These are phyloP conservation scores for Eupeodes latifasciatus DNA, from an alignment of 2,888 invertebrate genomes.

Conservation along the genomic window DNA sequence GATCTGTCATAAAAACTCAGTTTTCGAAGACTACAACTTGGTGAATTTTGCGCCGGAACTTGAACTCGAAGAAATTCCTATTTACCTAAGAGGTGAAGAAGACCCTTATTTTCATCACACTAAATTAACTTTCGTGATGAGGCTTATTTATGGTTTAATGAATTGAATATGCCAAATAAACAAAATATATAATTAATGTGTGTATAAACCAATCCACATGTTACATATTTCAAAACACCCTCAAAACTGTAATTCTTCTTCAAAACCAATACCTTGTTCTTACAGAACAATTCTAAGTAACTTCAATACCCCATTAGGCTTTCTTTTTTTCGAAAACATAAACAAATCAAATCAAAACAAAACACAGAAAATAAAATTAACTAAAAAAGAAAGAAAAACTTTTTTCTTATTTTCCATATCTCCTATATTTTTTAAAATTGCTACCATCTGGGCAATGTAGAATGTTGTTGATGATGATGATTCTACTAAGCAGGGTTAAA, in stretches of 20 bases:
- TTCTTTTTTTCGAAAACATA: background rate
- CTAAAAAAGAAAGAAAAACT: background rate
- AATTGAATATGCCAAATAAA: too few relatives aligned
- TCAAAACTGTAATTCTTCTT: background rate
- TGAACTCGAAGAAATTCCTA: too few relatives aligned
- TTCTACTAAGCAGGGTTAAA: slow-evolving; percentile 38
- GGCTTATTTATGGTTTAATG: too few relatives aligned
- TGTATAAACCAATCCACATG: too few relatives aligned
- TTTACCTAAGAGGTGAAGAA: too few relatives aligned
- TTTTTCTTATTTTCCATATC: slow-evolving; percentile 19
- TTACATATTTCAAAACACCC: too few relatives aligned
- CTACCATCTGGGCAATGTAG: slow-evolving; percentile 19
- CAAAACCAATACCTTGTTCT: background rate
- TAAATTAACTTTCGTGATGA: too few relatives aligned
- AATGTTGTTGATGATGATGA: background rate
- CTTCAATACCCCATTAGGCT: background rate
- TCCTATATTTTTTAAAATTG: slow-evolving; percentile 10
- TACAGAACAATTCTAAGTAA: background rate
- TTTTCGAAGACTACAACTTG: too few relatives aligned
- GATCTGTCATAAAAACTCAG: too few relatives aligned
- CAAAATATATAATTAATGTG: too few relatives aligned
- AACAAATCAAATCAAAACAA: background rate
- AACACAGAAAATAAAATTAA: background rate
- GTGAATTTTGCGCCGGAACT: too few relatives aligned
- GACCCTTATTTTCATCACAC: too few relatives aligned